Percentiles rank a stretch among this genome's conserved stretches.
These are phyloP conservation scores for Synergus itoensis DNA, from an alignment of 2,888 invertebrate genomes.

Conservation along the genomic window DNA sequence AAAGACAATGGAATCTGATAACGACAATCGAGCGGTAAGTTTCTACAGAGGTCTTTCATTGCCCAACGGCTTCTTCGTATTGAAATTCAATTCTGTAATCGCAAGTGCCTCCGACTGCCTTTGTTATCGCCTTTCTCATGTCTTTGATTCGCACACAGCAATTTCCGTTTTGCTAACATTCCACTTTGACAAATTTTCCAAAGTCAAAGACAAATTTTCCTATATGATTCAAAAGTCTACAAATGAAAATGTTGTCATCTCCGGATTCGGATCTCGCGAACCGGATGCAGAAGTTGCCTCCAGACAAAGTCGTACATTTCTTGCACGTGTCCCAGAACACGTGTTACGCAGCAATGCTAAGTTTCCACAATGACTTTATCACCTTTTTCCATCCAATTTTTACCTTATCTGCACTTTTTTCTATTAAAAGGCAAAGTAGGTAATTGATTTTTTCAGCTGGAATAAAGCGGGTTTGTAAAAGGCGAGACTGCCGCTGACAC, in stretches of 20 bases:
- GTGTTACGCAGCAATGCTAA: background rate
- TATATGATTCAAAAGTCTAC: background rate
- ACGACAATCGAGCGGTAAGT: slow-evolving; percentile 48
- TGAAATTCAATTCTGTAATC: slow-evolving; percentile 66
- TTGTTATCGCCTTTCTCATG: slow-evolving; percentile 59
- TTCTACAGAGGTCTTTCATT: slow-evolving; percentile 62
- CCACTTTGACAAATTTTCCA: background rate
- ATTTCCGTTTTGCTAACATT: slow-evolving; percentile 47
- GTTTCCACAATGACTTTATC: background rate
- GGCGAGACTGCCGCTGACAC: background rate
- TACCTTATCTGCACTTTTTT: too few relatives aligned
- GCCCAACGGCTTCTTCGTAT: slow-evolving; percentile 61
- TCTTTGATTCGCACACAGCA: slow-evolving; percentile 52
- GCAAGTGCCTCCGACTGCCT: slow-evolving; percentile 57
- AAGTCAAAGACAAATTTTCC: background rate
- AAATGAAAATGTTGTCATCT: background rate
- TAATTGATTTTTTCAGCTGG: background rate
- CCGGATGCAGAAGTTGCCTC: background rate
- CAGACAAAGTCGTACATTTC: background rate
- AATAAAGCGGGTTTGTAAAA: background rate
- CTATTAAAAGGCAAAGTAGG: too few relatives aligned
- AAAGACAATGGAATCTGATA: slow-evolving; percentile 55
- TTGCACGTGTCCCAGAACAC: background rate
- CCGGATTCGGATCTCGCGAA: background rate
- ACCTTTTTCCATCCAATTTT: background rate